Percentiles rank a stretch among this genome's conserved stretches.
These are phyloP conservation scores for Caenorhabditis zanzibari DNA, from an alignment of 2,888 invertebrate genomes.

Conservation along the genomic window DNA sequence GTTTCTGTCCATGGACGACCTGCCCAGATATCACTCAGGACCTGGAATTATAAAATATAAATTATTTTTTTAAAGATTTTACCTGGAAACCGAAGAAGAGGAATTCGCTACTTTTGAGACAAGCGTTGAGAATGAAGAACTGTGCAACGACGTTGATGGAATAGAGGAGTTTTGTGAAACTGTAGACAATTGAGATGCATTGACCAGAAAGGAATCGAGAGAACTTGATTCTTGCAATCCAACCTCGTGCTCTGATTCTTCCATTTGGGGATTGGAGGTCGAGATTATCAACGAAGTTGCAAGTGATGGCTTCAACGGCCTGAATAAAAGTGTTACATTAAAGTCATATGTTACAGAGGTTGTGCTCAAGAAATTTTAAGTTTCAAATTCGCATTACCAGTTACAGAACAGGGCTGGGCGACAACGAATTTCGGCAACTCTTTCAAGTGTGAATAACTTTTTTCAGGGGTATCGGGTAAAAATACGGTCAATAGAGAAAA, in stretches of 20 bases:
- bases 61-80: not conserved
- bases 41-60: conserved; percentile 61
- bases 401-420: too few species aligned
- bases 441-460: too few species aligned
- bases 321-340: too few species aligned
- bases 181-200: conserved; percentile 78
- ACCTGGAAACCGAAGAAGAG: conserved; percentile 82
- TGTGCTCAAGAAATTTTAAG: too few species aligned
- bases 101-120: conserved; percentile 79
- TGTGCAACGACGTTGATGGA: conserved; percentile 80
- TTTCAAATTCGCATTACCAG: not conserved
- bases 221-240: conserved; percentile 78
- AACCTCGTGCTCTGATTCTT: conserved; percentile 59
- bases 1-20: conserved; percentile 82
- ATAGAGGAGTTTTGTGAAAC: conserved; percentile 79
- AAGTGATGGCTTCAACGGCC: conserved; percentile 78
- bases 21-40: conserved; percentile 77
- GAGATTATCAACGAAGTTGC: conserved; percentile 79
- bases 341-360: too few species aligned
- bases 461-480: too few species aligned
- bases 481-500: too few species aligned
- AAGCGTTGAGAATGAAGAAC: conserved; percentile 81
- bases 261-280: conserved; percentile 77
- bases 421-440: too few species aligned
- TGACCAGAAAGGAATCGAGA: conserved; percentile 79